These are phyloP conservation scores for Aphaenogaster floridana DNA, from an alignment of 1,140 invertebrate species.

Conservation along the genomic window DNA sequence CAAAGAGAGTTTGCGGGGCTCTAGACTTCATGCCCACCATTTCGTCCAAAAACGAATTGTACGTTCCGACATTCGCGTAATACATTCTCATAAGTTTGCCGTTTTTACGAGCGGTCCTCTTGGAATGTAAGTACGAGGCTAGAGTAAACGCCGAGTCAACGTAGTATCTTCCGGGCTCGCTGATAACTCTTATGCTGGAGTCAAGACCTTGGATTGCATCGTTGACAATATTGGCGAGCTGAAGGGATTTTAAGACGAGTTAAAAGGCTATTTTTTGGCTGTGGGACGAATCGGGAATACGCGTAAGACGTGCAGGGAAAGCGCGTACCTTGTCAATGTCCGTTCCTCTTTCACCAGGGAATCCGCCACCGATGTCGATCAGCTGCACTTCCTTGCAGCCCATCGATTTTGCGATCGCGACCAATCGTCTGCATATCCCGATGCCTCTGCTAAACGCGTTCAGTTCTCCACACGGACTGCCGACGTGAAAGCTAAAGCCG, in stretches of 20 bases:
- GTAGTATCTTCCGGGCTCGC: conserved; percentile 92
- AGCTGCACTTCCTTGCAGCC: conserved; percentile 91
- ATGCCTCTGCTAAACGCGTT: conserved; percentile 92
- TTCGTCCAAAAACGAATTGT: conserved; percentile 90
- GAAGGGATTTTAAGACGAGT: conserved; percentile 77
- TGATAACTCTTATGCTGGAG: conserved; percentile 89
- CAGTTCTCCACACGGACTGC: conserved; percentile 92
- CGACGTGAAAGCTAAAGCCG: conserved; percentile 96
- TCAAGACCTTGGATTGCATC: conserved; percentile 89
- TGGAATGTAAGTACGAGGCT: conserved; percentile 89
- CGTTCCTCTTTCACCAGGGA: conserved; percentile 90
- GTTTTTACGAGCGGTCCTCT: conserved; percentile 85
- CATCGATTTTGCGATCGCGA: conserved; percentile 89
- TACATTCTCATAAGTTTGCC: conserved; percentile 86
- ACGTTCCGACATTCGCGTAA: conserved; percentile 91
- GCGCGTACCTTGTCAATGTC: conserved; percentile 89
- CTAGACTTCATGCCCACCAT: conserved; percentile 75
- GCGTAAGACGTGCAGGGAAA: not conserved
- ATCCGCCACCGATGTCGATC: conserved; percentile 95
- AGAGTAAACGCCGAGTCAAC: conserved; percentile 90
- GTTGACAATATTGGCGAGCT: conserved; percentile 87
- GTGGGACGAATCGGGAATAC: not conserved
- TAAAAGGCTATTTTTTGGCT: not conserved
- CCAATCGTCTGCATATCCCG: conserved; percentile 89
- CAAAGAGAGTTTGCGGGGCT: conserved; percentile 83